Base-by-base conservation (phyloP, 2,113 vertebrate genomes). In the Podilymbus podiceps region DNA sequence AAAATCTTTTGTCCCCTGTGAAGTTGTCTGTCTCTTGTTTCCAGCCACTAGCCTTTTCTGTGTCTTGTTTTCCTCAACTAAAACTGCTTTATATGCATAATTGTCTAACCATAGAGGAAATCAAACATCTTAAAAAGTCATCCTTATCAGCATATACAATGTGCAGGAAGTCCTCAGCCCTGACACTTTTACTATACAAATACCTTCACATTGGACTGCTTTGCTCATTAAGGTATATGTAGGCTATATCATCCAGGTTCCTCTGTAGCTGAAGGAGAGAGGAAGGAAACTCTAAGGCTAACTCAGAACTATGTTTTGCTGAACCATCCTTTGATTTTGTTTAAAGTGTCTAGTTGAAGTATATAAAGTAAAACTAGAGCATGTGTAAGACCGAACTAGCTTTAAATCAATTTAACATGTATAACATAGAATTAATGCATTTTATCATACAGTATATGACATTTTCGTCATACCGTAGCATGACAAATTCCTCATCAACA, bases 191-290 rank as follows among this genome's bases (percentile, higher is more conserved):
- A 18, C 6, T 52, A 0, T 11, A 33, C 11, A 63, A 66, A 44
- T 21, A 3, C 4, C 13, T 20, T 78, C 35, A 55, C 8, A 2
- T 2, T 64, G 23, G 8, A 44, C 28, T 50, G 8, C 13, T 8
- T 33, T 40, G 15, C 20, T 56, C 24, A 56, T 15, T 64, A 52
- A 25, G 0, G 3, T 31, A 62, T 40, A 60, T 6, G 8, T 24
- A 35, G 35, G 13, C 1, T 64, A 1, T 15, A 49, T 19, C 4
- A 13, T 42, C 4, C 21, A 31, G 7, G 3, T 22, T 56, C 6
- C 27, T 27, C 8, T 22, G 20, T 1, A 49, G 33, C 30, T 53
- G 23, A 44, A 60, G 6, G 6, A 73, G 9, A 64, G 10, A 85
- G 2, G 31, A 90, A 69, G 23, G 12, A 64, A 87, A 3, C 5